Conservation (phyloP, 2,113 vertebrate species). For the Menura novaehollandiae region DNA sequence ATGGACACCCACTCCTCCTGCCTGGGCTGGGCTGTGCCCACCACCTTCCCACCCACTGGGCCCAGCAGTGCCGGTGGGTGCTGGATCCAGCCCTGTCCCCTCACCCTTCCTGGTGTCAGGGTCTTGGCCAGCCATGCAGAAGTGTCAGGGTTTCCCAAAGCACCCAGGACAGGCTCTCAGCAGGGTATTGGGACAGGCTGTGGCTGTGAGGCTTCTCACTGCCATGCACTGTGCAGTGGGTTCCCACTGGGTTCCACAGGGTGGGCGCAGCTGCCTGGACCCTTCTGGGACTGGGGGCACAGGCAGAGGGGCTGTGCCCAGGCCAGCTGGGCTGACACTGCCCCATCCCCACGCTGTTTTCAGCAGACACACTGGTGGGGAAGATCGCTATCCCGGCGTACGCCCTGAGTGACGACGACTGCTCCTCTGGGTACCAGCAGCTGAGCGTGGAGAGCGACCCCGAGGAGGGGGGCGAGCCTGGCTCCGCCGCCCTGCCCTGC, state of each 20-base stretch:
- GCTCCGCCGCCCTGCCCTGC: conserved; percentile 80
- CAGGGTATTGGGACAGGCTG: rapidly evolving
- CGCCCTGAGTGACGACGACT: conserved; percentile 86
- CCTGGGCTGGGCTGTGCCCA: background rate
- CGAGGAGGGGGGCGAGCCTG: conserved; percentile 75
- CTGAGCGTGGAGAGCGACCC: conserved; percentile 87
- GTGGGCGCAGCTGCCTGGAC: background rate
- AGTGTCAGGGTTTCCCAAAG: background rate
- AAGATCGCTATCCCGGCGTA: conserved; percentile 86
- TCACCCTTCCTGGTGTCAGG: no score
- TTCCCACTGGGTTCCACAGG: background rate
- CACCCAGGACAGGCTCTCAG: background rate
- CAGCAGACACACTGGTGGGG: conserved; percentile 83
- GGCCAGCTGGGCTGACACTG: background rate
- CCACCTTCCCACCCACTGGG: no score
- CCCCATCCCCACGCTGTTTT: conserved; percentile 5
- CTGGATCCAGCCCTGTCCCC: rapidly evolving
- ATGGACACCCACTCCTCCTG: background rate
- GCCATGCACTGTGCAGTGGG: rapidly evolving
- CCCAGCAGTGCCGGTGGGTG: rapidly evolving
- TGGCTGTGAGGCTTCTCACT: background rate
- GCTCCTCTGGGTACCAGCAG: conserved; percentile 80
- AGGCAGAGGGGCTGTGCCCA: background rate
- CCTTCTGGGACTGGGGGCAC: background rate
- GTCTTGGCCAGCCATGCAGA: rapidly evolving